These are phyloP conservation scores for Astur gentilis DNA, from an alignment of 2,113 vertebrate species.

Conservation along the genomic window DNA sequence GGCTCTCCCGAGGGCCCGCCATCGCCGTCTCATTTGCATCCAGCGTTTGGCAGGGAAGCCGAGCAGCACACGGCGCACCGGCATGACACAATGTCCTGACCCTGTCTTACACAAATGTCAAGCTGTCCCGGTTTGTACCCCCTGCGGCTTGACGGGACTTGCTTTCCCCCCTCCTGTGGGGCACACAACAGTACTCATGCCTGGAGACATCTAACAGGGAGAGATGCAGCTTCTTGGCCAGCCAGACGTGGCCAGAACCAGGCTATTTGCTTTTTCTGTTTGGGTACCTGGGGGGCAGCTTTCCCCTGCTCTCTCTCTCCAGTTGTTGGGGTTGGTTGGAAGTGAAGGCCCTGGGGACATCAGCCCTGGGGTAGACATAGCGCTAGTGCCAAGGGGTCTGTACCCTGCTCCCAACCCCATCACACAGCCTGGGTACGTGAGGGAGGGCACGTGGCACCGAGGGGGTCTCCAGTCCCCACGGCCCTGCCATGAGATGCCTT, in stretches of 20 bases:
- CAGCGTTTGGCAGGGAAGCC: neutral
- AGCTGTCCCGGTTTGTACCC: neutral
- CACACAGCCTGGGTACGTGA: neutral
- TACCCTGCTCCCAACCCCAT: neutral
- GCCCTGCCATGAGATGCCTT: neutral
- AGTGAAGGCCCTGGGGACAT: rapidly evolving
- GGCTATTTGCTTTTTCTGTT: neutral
- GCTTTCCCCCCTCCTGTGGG: neutral
- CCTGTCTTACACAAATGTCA: neutral
- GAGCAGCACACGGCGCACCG: neutral
- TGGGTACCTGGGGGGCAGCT: rapidly evolving
- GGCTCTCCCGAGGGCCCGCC: neutral
- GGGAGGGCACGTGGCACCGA: rapidly evolving
- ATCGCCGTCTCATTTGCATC: neutral
- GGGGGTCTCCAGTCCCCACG: neutral
- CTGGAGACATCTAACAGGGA: neutral
- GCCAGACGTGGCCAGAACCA: neutral
- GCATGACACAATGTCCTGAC: neutral
- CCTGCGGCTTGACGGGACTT: neutral
- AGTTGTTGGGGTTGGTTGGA: rapidly evolving
- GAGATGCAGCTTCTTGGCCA: neutral
- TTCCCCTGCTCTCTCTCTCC: neutral
- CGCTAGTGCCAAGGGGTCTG: rapidly evolving
- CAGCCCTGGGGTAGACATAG: neutral
- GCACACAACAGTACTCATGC: neutral